Conservation (phyloP, 2,888 invertebrate species). For the Sinotaia quadrata region DNA sequence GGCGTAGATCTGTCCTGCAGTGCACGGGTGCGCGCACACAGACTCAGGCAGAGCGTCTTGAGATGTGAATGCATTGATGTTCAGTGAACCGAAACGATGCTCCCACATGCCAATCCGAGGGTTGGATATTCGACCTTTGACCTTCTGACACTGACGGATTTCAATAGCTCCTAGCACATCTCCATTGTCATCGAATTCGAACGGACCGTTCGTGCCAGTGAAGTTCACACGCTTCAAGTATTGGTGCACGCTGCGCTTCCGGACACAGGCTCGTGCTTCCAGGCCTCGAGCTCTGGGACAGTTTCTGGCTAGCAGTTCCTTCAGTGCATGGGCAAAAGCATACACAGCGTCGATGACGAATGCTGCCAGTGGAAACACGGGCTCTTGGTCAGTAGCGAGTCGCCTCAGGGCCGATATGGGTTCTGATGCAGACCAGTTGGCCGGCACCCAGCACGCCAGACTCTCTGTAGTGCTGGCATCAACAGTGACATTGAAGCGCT, state of each 20-base stretch:
- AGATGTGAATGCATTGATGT: conserved; percentile 32
- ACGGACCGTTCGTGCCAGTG: conserved; percentile 50
- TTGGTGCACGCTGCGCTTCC: conserved; percentile 41
- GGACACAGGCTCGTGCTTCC: conserved; percentile 44
- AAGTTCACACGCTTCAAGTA: conserved; percentile 48
- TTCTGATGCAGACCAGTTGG: no score
- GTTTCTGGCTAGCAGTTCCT: conserved; percentile 43
- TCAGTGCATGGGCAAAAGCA: conserved; percentile 51
- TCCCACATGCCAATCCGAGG: conserved; percentile 54
- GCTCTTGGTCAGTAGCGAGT: conserved; percentile 1
- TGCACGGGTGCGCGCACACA: conserved; percentile 47
- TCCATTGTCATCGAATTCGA: conserved; percentile 59
- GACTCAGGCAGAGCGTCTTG: conserved; percentile 37
- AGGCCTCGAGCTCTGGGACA: conserved; percentile 42
- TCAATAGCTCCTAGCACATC: conserved; percentile 58
- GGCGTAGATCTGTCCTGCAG: conserved; percentile 52
- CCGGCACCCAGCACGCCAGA: conserved; percentile 7
- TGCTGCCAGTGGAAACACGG: conserved; percentile 37
- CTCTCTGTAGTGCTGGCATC: not conserved
- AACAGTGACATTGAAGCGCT: not conserved
- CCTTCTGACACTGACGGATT: conserved; percentile 50
- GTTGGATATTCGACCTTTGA: conserved; percentile 9
- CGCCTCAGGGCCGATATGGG: no score
- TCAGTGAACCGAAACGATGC: conserved; percentile 42
- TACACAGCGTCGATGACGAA: conserved; percentile 52